Base-by-base conservation (phyloP, 2,113 vertebrate species). In the Lepus timidus region DNA sequence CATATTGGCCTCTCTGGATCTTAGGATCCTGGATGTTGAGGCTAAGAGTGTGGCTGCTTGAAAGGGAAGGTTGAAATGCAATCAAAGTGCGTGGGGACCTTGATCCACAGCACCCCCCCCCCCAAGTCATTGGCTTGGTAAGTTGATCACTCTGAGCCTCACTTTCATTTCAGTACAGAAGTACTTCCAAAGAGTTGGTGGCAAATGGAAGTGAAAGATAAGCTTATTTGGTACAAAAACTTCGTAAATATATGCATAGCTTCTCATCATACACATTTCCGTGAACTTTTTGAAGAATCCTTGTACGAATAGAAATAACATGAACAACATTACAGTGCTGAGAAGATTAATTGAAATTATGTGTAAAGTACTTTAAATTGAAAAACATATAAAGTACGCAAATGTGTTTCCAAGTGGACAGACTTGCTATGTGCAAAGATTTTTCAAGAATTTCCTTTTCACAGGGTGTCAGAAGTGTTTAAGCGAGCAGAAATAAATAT, bases 381-480 rank as follows among this genome's bases (percentile, higher is more conserved):
- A 90, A 97, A 95, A 96, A 68, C 31, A 74, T 92, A 55, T 88
- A 49, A 97, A 96, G 88, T 70, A 71, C 67, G n/a, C 85, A 93
- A 96, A 85, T 91, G 88, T 93, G 76, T 90, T 95, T 95, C 82
- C 92, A 96, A 96, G 94, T 96, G 95, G 96, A 97, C 92, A 95
- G 92, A 85, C 96, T 93, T 95, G 90, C 82, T 96, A 85, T 90
- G 88, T 95, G 95, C 58, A 95, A 93, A 95, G 90, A 96, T 90
- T 97, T 95, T 96, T 95, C 85, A 95, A 95, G 96, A 97, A 95
- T 88, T 82, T 96, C 81, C 90, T 96, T 93, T 97, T 97, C 90
- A 83, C 94, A 95, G 88, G 19, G 94, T 96, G 95, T 97, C 96
- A 96, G 85, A 96, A 97, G 92, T 93, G 88, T 95, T 93, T 93